phyloP scores from a whole-genome alignment of 1,140 invertebrate genomes.

The Thaumetopoea pityocampa region DNA sequence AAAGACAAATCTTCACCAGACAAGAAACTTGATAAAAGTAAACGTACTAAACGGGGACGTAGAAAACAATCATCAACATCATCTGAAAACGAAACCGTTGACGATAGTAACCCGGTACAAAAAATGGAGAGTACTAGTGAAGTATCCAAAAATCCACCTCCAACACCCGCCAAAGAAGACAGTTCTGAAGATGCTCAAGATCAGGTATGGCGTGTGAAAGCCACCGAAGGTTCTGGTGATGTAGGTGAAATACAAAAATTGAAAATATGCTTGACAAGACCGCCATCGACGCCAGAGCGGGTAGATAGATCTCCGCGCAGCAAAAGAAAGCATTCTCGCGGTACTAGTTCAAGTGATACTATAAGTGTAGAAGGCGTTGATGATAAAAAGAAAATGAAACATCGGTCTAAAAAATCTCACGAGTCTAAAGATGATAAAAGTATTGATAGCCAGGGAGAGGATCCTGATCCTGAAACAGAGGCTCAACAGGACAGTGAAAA shows the following conservation, averaged over 20 bases:
- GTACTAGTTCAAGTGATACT: slow-evolving; percentile 61
- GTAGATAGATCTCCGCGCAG: slow-evolving; percentile 65
- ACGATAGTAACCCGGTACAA: slow-evolving; percentile 38
- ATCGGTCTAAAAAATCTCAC: slow-evolving; percentile 42
- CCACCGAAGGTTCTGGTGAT: slow-evolving; percentile 47
- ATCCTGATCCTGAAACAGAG: slow-evolving; percentile 32
- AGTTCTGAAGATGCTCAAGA: slow-evolving; percentile 53
- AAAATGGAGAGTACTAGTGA: slow-evolving; percentile 29
- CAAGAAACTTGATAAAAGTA: slow-evolving; percentile 57
- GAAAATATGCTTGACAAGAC: slow-evolving; percentile 62
- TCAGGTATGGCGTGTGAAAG: slow-evolving; percentile 65
- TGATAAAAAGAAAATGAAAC: slow-evolving; percentile 53
- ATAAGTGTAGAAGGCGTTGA: slow-evolving; percentile 48
- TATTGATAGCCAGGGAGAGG: slow-evolving; percentile 37
- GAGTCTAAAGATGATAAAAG: slow-evolving; percentile 51
- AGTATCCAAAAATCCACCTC: slow-evolving; percentile 28
- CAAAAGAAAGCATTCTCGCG: slow-evolving; percentile 59
- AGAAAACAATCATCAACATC: slow-evolving; percentile 59
- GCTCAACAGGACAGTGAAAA: slow-evolving; percentile 9
- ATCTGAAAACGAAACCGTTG: slow-evolving; percentile 56
- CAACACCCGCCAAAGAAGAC: slow-evolving; percentile 40
- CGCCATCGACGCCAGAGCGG: slow-evolving; percentile 61
- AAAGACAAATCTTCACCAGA: slow-evolving; percentile 59
- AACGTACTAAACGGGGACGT: slow-evolving; percentile 48
- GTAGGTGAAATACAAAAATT: slow-evolving; percentile 62